Evolutionary conservation across 2,888 invertebrate species (phyloP), one percentile per base, ranked within the genome.

Genomic region (Eueremaeus valkanovi): DNA sequence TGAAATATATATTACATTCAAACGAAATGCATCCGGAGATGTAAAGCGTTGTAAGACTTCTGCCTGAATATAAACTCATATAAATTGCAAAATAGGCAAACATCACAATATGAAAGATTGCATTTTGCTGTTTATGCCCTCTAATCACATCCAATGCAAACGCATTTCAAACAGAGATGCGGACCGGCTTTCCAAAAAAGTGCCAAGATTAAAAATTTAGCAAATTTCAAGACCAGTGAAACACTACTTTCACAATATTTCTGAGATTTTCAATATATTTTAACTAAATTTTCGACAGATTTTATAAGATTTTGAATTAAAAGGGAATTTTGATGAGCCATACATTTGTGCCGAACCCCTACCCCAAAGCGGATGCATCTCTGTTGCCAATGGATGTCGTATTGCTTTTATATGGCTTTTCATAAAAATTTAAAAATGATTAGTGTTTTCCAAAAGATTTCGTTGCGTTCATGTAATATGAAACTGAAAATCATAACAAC

Each of bases 1-100:
- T 58, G 33, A 63, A 63, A 63, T 9, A 58, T 49, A 55, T 55
- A 63, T 63, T 29, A 27, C 9, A 31, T 63, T 33, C 63, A 63
- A 63, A 63, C 63, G 63, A 63, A 63, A 63, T 18, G 31, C 63
- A 63, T 63, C 63, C 63, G 63, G 31, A 31, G 63, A 31, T 63
- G 16, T 33, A 33, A 63, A 31, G 33, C 63, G 55, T 24, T 55
- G 5, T 13, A 55, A 55, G 13, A 24, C 13, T 27, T 24, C 31
- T 63, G 5, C 16, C 11, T 63, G 63, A 33, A 63, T 63, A 63
- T 9, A 63, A 63, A 33, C 63, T 63, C 3, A 55, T 55, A 55
- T 55, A 55, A 55, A 55, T 55, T 63, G 63, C 63, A 63, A 63
- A 63, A 63, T 63, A 63, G 33, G 18, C 11, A 63, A n/a, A 63